Evolutionary conservation across 2,113 vertebrate genomes (phyloP).

Genomic region (Albula goreensis): DNA sequence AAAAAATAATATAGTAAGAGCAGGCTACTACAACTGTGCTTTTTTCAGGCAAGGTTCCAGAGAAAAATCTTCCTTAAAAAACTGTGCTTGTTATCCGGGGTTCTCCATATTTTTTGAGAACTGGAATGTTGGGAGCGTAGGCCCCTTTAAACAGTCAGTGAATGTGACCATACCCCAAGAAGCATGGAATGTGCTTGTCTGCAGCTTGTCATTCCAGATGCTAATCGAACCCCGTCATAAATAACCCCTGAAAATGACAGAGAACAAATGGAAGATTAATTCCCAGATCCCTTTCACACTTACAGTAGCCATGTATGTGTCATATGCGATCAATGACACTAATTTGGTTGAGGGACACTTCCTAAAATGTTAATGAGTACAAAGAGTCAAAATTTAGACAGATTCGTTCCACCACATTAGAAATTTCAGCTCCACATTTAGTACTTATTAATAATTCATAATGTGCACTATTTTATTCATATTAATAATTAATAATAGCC

Average conservation of each 20-base stretch:
- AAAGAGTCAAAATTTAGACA: neutral
- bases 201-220: constrained; percentile 39
- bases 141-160: constrained; percentile 55
- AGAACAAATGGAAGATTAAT: neutral
- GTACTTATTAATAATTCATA: neutral
- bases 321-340: neutral
- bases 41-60: constrained; percentile 12
- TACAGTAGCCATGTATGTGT: neutral
- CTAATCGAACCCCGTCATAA: constrained; percentile 20
- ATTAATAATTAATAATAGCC: too few species aligned
- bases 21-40: neutral
- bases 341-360: neutral
- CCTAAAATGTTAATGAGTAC: neutral
- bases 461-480: too few species aligned
- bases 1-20: constrained; percentile 29
- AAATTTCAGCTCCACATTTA: neutral
- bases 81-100: constrained; percentile 8
- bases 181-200: constrained; percentile 59
- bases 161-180: constrained; percentile 56
- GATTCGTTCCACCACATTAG: neutral
- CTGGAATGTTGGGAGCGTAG: constrained; percentile 61
- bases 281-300: neutral
- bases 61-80: neutral
- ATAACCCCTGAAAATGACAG: constrained; percentile 49
- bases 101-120: constrained; percentile 35